A percentile compares a stretch with the other conserved stretches of the same genome.
phyloP scores from a whole-genome alignment of 1,140 invertebrate species.

The Probaryconus sp. region DNA sequence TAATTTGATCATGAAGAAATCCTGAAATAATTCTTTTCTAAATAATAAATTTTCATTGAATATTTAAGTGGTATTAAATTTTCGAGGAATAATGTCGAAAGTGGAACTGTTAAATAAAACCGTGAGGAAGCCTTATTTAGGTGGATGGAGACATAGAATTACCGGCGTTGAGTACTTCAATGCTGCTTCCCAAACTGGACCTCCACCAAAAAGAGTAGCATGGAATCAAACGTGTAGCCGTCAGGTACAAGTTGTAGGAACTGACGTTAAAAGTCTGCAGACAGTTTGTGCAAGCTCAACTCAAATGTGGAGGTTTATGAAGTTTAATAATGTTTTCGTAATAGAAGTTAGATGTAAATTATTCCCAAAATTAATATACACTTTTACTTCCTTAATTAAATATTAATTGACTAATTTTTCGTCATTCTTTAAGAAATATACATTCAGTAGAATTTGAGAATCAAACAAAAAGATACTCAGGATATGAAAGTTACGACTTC shows the following conservation, averaged over 20 bases:
- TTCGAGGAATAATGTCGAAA: constrained; percentile 22
- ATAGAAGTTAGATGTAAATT: constrained; percentile 2
- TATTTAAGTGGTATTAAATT: background rate
- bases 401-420: too few relatives aligned
- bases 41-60: background rate
- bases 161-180: constrained; percentile 81
- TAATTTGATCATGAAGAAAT: background rate
- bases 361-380: too few relatives aligned
- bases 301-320: constrained; percentile 72
- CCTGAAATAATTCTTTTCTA: constrained; percentile 2
- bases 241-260: constrained; percentile 74
- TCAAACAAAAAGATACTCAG: too few relatives aligned
- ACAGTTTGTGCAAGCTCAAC: constrained; percentile 62
- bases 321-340: too few relatives aligned
- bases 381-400: too few relatives aligned
- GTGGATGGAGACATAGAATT: constrained; percentile 81
- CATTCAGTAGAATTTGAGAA: too few relatives aligned
- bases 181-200: constrained; percentile 82
- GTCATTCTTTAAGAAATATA: too few relatives aligned
- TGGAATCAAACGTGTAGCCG: constrained; percentile 78
- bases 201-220: constrained; percentile 76
- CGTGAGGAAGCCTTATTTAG: constrained; percentile 82
- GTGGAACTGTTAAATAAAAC: constrained; percentile 79
- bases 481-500: too few relatives aligned
- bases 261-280: constrained; percentile 52